Conservation (phyloP, 37 sponge, comb jelly and placozoan genomes). For the Beroe ovata region DNA sequence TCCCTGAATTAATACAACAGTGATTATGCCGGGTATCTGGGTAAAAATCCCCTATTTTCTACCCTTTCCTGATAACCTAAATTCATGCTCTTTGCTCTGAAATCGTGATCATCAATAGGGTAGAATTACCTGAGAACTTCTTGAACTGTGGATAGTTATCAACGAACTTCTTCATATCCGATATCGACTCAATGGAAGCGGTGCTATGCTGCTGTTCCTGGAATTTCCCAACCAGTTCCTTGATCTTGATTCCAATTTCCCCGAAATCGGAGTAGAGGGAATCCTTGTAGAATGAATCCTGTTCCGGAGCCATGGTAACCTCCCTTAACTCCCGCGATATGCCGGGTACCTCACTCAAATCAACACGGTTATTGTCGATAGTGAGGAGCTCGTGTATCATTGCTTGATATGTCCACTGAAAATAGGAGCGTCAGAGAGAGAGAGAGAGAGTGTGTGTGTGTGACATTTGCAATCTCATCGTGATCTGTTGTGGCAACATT, state of each 20-base stretch:
- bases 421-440: too few species aligned
- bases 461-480: neutral
- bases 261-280: constrained; percentile 95
- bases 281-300: constrained; percentile 92
- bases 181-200: constrained; percentile 85
- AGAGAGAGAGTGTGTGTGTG: neutral
- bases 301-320: constrained; percentile 88
- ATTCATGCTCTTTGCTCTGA: too few species aligned
- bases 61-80: too few species aligned
- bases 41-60: too few species aligned
- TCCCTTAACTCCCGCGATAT: constrained; percentile 79
- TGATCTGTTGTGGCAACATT: neutral
- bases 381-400: constrained; percentile 95
- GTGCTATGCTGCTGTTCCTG: constrained; percentile 81
- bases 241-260: constrained; percentile 92
- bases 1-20: too few species aligned
- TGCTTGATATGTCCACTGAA: constrained; percentile 96
- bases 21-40: too few species aligned
- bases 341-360: constrained; percentile 85
- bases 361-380: constrained; percentile 87
- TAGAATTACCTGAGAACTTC: constrained; percentile 79
- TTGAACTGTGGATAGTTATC: constrained; percentile 95
- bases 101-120: too few species aligned
- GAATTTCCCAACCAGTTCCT: constrained; percentile 83
- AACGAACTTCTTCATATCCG: constrained; percentile 97